Percentiles rank a stretch among this genome's conserved stretches.
phyloP scores from a whole-genome alignment of 2,113 vertebrate genomes.

The Ellobius talpinus region DNA sequence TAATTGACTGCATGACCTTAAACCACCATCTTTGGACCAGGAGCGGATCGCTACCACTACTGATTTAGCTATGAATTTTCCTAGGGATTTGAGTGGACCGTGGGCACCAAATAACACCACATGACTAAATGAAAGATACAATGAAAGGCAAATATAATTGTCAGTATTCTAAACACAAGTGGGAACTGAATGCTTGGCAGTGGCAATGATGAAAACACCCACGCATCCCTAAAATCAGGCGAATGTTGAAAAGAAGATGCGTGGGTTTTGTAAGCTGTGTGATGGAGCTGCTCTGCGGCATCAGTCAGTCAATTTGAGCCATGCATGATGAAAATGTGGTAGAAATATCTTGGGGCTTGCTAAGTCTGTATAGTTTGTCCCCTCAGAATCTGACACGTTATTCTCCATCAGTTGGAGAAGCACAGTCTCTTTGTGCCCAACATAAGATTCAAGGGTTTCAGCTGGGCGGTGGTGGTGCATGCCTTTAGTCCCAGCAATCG shows the following conservation, averaged over 20 bases:
- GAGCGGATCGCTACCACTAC: neutral
- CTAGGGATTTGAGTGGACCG: neutral
- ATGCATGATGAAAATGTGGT: neutral
- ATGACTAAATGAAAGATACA: neutral
- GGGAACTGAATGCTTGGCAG: neutral
- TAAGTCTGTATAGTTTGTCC: neutral
- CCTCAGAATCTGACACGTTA: neutral
- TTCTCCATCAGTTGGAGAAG: neutral
- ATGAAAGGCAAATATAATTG: neutral
- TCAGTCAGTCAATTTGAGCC: neutral
- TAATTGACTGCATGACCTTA: neutral
- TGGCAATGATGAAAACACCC: neutral
- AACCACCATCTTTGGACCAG: neutral
- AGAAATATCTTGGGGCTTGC: neutral
- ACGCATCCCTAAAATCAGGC: neutral
- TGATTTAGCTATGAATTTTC: neutral
- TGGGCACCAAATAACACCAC: neutral
- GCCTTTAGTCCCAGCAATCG: no score
- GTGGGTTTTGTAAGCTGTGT: neutral
- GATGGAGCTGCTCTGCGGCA: neutral
- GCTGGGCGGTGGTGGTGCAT: no score
- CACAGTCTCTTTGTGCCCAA: neutral
- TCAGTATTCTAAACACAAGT: conserved; percentile 18
- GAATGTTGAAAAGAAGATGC: neutral
- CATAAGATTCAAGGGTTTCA: neutral